Percentiles rank a stretch among this genome's conserved stretches.
Evolutionary conservation across 2,113 vertebrate species (phyloP).

Genomic region (Menura novaehollandiae): DNA sequence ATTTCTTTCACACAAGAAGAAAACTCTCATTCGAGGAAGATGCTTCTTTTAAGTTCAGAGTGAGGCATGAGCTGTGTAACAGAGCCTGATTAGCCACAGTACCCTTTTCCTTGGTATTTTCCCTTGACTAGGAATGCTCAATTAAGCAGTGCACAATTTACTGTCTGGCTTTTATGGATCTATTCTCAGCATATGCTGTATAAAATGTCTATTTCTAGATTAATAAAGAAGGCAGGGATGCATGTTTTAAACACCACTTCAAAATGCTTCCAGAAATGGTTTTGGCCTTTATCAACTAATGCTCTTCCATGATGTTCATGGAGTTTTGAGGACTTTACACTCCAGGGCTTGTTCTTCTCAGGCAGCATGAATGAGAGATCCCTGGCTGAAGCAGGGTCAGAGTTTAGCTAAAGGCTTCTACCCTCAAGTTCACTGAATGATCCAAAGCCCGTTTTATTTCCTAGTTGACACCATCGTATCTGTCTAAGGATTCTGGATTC

Average conservation of each 20-base stretch:
- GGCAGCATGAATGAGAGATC: background rate
- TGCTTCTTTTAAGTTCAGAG: background rate
- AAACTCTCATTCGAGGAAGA: background rate
- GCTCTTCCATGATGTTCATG: background rate
- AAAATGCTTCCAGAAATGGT: background rate
- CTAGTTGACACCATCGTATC: background rate
- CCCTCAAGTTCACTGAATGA: background rate
- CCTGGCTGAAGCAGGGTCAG: background rate
- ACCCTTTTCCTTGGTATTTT: background rate
- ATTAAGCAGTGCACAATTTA: background rate
- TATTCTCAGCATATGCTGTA: background rate
- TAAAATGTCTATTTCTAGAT: background rate
- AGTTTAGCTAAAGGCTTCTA: background rate
- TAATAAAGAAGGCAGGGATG: background rate
- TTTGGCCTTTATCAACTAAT: background rate
- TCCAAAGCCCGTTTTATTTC: background rate
- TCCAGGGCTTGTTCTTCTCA: background rate
- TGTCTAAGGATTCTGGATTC: background rate
- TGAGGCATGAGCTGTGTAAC: background rate
- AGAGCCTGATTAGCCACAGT: background rate
- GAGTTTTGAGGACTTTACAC: background rate
- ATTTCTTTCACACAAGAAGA: background rate
- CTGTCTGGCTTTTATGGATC: background rate
- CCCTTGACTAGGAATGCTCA: background rate
- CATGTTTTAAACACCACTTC: background rate